These are phyloP conservation scores for Neopelma chrysocephalum DNA, from an alignment of 2,797 vertebrate species.

Conservation along the genomic window DNA sequence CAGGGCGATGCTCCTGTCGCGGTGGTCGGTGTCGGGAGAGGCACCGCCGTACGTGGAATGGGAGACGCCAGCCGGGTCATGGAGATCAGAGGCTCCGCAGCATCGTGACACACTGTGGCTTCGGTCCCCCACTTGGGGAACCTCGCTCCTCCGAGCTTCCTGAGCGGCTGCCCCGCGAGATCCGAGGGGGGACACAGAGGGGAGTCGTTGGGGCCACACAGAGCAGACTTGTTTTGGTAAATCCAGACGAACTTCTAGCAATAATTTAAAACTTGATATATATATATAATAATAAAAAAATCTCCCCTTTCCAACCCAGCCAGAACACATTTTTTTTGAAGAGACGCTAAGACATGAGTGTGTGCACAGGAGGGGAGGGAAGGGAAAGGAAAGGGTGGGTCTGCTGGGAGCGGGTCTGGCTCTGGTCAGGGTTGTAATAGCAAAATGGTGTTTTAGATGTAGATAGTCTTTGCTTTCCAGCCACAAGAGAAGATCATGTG, in stretches of 20 bases:
- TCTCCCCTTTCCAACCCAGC: constrained; percentile 70
- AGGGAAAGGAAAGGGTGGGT: constrained; percentile 11
- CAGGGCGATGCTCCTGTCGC: constrained; percentile 13
- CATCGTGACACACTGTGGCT: not conserved
- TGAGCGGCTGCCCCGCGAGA: constrained; percentile 67
- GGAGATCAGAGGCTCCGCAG: constrained; percentile 55
- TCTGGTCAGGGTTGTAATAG: constrained; percentile 57
- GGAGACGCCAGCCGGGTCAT: constrained; percentile 8
- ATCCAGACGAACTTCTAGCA: constrained; percentile 80
- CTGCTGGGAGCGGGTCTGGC: constrained; percentile 64
- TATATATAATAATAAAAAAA: constrained; percentile 78
- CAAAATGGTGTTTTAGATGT: constrained; percentile 53
- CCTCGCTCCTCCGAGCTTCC: constrained; percentile 66
- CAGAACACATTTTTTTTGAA: constrained; percentile 33
- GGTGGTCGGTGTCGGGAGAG: not conserved
- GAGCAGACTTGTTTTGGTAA: constrained; percentile 79
- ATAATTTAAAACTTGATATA: constrained; percentile 86
- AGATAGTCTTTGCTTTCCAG: constrained; percentile 62
- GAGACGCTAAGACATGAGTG: constrained; percentile 70
- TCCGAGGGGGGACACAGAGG: constrained; percentile 30
- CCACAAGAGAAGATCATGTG: constrained; percentile 62
- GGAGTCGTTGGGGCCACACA: constrained; percentile 44
- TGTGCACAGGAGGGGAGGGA: constrained; percentile 55
- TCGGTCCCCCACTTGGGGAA: not conserved
- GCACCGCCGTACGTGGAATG: not conserved